These are phyloP conservation scores for Lasioglossum calceatum DNA, from an alignment of 2,888 invertebrate genomes.

Conservation along the genomic window DNA sequence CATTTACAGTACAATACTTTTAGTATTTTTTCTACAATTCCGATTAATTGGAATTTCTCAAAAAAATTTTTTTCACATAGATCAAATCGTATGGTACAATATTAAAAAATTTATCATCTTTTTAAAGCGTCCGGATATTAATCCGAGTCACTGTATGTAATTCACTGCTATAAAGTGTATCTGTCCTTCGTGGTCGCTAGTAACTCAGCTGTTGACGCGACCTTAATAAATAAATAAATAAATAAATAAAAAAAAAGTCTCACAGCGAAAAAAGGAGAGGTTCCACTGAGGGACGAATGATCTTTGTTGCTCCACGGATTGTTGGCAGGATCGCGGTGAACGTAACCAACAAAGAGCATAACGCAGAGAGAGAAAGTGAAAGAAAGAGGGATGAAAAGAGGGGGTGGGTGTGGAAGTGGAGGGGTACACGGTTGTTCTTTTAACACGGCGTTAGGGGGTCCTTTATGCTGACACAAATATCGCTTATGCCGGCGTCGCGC, in stretches of 20 bases:
- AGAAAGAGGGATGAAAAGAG: background rate
- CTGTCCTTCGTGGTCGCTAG: too few species aligned
- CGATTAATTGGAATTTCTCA: too few species aligned
- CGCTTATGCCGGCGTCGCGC: slow-evolving; percentile 82
- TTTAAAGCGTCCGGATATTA: too few species aligned
- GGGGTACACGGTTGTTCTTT: slow-evolving; percentile 80
- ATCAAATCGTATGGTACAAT: too few species aligned
- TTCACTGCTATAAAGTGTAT: too few species aligned
- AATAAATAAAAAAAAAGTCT: background rate
- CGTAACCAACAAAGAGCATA: background rate
- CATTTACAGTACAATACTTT: too few species aligned
- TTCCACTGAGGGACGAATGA: background rate
- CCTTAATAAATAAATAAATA: too few species aligned
- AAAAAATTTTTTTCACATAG: too few species aligned
- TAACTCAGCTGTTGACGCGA: too few species aligned
- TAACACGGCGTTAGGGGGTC: slow-evolving; percentile 78
- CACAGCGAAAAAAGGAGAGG: background rate
- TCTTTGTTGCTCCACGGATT: background rate
- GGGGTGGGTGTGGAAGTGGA: slow-evolving; percentile 23
- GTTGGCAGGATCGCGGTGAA: background rate
- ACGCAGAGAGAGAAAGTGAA: background rate
- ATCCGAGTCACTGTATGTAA: too few species aligned
- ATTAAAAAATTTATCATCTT: too few species aligned
- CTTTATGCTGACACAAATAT: slow-evolving; percentile 84
- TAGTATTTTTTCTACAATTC: too few species aligned